Percentiles rank a stretch among this genome's conserved stretches.
phyloP scores from a whole-genome alignment of 2,888 invertebrate species.

The Apotomis betuletana region DNA sequence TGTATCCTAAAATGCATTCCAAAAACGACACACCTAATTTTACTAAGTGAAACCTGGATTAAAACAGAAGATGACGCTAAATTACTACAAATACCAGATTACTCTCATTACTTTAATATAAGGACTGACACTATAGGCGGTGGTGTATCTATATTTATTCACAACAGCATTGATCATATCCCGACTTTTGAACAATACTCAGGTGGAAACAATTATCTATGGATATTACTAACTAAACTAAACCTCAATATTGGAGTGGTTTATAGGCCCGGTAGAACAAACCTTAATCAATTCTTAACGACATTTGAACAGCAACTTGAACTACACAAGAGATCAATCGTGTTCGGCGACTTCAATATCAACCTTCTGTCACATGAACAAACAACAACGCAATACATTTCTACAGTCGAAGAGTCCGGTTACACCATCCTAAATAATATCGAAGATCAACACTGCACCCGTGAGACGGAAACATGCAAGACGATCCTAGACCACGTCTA shows the following conservation, averaged over 20 bases:
- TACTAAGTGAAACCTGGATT: conserved; percentile 13
- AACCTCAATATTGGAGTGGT: too few relatives aligned
- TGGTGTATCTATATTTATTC: not conserved
- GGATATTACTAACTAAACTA: too few relatives aligned
- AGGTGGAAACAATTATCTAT: too few relatives aligned
- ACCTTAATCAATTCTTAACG: too few relatives aligned
- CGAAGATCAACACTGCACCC: conserved; percentile 9
- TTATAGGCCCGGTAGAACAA: too few relatives aligned
- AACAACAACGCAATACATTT: not conserved
- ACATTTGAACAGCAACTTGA: conserved; percentile 16
- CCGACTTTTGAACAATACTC: too few relatives aligned
- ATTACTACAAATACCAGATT: conserved; percentile 4
- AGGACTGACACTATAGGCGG: too few relatives aligned
- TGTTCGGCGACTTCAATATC: too few relatives aligned
- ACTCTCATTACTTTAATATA: too few relatives aligned
- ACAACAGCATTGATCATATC: conserved; percentile 3
- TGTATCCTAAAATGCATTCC: conserved; percentile 8
- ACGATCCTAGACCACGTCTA: not conserved
- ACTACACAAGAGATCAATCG: conserved; percentile 11
- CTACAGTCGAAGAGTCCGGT: conserved; percentile 22
- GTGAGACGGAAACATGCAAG: too few relatives aligned
- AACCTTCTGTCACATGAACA: too few relatives aligned
- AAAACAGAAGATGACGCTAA: conserved; percentile 2
- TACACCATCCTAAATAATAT: conserved; percentile 45
- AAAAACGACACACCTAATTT: conserved; percentile 3